Conservation (phyloP, 35 echinoderm and acorn worm genomes). For the Amphiura filiformis region DNA sequence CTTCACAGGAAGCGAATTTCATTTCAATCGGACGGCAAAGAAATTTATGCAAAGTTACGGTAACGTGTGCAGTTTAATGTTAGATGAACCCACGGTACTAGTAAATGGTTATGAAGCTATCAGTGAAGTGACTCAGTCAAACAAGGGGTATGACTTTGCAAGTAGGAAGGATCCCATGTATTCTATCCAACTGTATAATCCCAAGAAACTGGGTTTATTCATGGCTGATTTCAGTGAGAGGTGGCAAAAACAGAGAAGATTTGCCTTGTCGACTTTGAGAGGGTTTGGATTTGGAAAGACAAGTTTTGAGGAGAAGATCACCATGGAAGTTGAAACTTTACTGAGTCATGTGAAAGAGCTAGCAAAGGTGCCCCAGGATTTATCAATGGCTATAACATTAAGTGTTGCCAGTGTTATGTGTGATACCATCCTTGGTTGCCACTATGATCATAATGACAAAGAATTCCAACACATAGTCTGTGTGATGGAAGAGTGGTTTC, state of each 20-base stretch:
- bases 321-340: neutral
- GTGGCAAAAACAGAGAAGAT: neutral
- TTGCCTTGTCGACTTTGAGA: neutral
- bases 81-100: neutral
- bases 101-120: neutral
- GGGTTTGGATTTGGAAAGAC: neutral
- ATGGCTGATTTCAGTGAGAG: neutral
- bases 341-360: neutral
- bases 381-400: neutral
- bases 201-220: neutral
- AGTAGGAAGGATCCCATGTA: neutral
- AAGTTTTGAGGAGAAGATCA: neutral
- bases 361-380: neutral
- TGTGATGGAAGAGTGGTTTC: neutral
- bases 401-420: constrained; percentile 10
- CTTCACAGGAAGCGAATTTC: neutral
- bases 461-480: constrained; percentile 3
- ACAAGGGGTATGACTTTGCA: neutral
- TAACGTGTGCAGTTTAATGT: neutral
- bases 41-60: neutral
- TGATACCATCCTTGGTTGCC: neutral
- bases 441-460: constrained; percentile 1
- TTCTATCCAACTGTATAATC: neutral
- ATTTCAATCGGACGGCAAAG: neutral
- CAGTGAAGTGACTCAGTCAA: neutral